These are phyloP conservation scores for Troilus luridus DNA, from an alignment of 2,888 invertebrate genomes.

Conservation along the genomic window DNA sequence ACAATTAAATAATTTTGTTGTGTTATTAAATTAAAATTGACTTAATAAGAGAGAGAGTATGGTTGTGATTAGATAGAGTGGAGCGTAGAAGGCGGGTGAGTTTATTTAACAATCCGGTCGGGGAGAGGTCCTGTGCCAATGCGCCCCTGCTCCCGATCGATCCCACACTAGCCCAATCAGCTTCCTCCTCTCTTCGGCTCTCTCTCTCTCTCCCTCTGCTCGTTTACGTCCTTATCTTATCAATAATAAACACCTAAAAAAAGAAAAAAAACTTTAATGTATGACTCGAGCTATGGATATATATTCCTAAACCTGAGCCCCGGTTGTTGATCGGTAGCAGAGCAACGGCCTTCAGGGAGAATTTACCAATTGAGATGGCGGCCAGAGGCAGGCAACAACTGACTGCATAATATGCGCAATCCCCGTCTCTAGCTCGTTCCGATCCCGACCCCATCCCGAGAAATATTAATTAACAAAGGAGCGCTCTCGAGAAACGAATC, in stretches of 20 bases:
- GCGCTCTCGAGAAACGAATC: too few species aligned
- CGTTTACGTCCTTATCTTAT: background rate
- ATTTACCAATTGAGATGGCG: constrained; percentile 24
- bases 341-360: background rate
- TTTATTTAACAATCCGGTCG: constrained; percentile 17
- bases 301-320: background rate
- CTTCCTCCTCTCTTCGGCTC: background rate
- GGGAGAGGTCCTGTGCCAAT: constrained; percentile 38
- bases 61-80: background rate
- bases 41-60: background rate
- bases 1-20: background rate
- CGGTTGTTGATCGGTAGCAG: background rate
- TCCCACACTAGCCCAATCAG: constrained; percentile 55
- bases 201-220: background rate
- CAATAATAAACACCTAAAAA: background rate
- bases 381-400: background rate
- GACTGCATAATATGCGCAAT: background rate
- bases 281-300: background rate
- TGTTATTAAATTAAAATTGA: background rate
- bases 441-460: too few species aligned
- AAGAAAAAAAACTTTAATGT: background rate
- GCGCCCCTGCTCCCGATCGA: constrained; percentile 37
- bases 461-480: too few species aligned
- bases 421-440: background rate
- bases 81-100: background rate